These are phyloP conservation scores for Amblyopsis rosae DNA, from an alignment of 2,113 vertebrate genomes.

Conservation along the genomic window DNA sequence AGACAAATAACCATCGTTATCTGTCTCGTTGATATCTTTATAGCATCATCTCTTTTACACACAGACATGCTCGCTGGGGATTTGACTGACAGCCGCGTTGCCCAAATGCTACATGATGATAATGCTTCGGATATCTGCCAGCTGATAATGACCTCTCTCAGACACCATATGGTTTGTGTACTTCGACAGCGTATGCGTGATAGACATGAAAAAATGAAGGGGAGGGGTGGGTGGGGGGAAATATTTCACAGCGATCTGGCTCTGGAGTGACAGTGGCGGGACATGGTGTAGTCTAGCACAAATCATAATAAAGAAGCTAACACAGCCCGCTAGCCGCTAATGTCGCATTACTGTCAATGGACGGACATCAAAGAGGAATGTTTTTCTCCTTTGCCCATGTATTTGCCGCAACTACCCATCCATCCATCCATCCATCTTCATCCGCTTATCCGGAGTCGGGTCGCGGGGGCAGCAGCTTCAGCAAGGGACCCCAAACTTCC, in stretches of 20 bases:
- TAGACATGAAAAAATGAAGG: conserved; percentile 26
- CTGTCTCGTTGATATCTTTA: conserved; percentile 28
- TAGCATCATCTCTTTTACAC: conserved; percentile 33
- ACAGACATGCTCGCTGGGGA: conserved; percentile 28
- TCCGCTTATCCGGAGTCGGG: too few species aligned
- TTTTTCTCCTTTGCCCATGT: conserved; percentile 11
- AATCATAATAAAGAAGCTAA: conserved; percentile 26
- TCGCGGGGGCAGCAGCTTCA: too few species aligned
- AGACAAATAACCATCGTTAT: conserved; percentile 28
- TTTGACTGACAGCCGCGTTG: conserved; percentile 36
- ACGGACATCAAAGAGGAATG: conserved; percentile 33
- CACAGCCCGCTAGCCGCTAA: conserved; percentile 10
- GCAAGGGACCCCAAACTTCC: too few species aligned
- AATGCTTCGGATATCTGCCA: conserved; percentile 24
- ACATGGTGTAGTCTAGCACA: conserved; percentile 29
- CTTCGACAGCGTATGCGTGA: conserved; percentile 28
- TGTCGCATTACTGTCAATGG: conserved; percentile 27
- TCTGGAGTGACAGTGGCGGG: conserved; percentile 31
- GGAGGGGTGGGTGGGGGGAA: background rate
- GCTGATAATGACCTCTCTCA: conserved; percentile 45
- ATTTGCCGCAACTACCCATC: conserved; percentile 8
- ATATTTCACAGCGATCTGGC: too few species aligned
- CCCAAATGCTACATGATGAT: conserved; percentile 36
- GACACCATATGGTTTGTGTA: conserved; percentile 37
- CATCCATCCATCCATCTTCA: too few species aligned